Base-by-base conservation (phyloP, 1,140 invertebrate genomes). In the Drosophila athabasca region DNA sequence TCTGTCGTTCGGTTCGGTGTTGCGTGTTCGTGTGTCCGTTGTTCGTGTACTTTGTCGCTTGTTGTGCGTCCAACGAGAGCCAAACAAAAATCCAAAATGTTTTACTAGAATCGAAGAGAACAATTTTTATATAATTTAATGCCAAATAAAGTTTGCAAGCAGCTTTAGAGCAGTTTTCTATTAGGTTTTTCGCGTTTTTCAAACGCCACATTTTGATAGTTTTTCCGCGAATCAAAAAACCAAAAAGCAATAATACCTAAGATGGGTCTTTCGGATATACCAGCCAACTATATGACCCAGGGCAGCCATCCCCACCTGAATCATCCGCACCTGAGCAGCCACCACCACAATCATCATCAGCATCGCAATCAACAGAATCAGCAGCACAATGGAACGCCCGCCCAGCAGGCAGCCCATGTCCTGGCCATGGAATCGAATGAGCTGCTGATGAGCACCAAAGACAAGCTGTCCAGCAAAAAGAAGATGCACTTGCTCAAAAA, bases 401-500 rank as follows among this genome's bases (percentile, higher is more conserved):
- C 73, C 66, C 79, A 49, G 44, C 80, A 61, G 82, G 83, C 83
- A n/a, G 84, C 83, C 24, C 83, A 88, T 45, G 83, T 87, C 58
- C 59, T 87, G 51, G 82, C 74, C 19, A 68, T 87, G 74, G 82
- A 87, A 43, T 82, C 72, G 69, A 88, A 69, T 11, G 85, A 90
- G 45, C 67, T 84, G 35, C 70, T 89, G 55, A 85, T 90, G 85
- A 69, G 73, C 69, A 83, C 84, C 67, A 90, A 90, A 77, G 88
- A 90, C 62, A 90, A 90, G 79, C 65, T 91, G 55, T 88, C 79
- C 19, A 91, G 78, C 60, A 93, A 93, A 79, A 92, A 92, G 81
- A 93, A 93, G 90, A 93, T 93, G 92, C 93, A 93, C 76, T 87
- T 93, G 48, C 87, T 93, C 46, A 93, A 93, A 87, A 93, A 93